Evolutionary conservation across 1,140 invertebrate genomes (phyloP), one percentile per base, ranked within the genome.

Genomic region (Cotesia chilonis): DNA sequence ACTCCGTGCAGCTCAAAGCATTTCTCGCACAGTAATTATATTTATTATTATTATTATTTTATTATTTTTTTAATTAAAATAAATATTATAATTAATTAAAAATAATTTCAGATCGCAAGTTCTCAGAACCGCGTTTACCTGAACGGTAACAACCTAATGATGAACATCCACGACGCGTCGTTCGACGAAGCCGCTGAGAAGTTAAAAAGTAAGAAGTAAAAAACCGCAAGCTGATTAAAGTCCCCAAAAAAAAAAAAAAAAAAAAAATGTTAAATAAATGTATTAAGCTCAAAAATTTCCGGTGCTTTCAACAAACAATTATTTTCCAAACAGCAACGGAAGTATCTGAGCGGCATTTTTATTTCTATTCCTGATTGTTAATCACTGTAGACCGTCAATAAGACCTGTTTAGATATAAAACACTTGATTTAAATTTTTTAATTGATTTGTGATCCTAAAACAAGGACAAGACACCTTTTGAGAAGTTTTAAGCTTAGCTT

Each of bases 61-160:
- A 6, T 63, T 36, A 41, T 55, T 12, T 63, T 73, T 28, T 4
- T 60, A 64, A 73, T 10, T 68, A 68, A 65, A 20, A 4, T 54
- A 52, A 52, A 47, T 51, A 66, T 47, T 65, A 7, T 7, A 41
- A 6, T 9, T 9, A 41, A 41, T 41, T 41, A 41, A 6, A 6
- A 6, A 41, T 28, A 41, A 41, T 74, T 74, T 60, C 82, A 96
- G 96, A 94, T 98, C 88, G 94, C 98, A 37, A 92, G 91, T 81
- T 97, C 97, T 41, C 95, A 97, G 85, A 99, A 99, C 85, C 91
- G 94, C 86, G 95, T 99, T 3, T 99, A 96, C 87, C 90, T 99
- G 60, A 95, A 93, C 82, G 94, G 96, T 59, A 94, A 93, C 81
- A 94, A 93, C 79, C 89, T 99, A 70, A 98, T 99, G 97, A 89